phyloP scores from a whole-genome alignment of 2,888 invertebrate genomes.

The Watsonalla binaria region DNA sequence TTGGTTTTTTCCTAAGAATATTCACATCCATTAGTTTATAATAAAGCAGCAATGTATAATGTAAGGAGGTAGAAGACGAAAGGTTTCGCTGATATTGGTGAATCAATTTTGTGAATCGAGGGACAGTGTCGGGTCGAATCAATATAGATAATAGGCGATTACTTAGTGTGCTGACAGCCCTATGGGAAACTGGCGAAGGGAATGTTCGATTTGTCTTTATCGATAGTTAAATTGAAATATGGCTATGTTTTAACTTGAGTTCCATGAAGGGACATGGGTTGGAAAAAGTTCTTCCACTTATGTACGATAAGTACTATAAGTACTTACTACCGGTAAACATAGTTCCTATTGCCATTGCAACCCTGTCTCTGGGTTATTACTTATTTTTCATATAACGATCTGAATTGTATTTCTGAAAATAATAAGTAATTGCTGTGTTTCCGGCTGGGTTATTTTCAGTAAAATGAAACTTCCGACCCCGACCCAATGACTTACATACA shows the following conservation, averaged over 20 bases:
- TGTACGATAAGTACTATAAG: too few species aligned
- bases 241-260: not conserved
- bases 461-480: not conserved
- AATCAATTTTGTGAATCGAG: conserved; percentile 30
- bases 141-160: conserved; percentile 63
- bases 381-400: too few species aligned
- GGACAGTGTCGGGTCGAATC: conserved; percentile 43
- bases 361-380: too few species aligned
- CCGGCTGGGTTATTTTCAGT: too few species aligned
- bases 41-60: conserved; percentile 12
- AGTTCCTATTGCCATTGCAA: too few species aligned
- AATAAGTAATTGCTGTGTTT: too few species aligned
- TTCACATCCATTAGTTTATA: too few species aligned
- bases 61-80: not conserved
- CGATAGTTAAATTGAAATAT: conserved; percentile 9
- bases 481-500: too few species aligned
- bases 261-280: too few species aligned
- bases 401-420: too few species aligned
- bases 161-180: conserved; percentile 60
- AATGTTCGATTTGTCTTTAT: conserved; percentile 4
- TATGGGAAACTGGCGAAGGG: conserved; percentile 38
- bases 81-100: conserved; percentile 4
- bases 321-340: too few species aligned
- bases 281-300: too few species aligned
- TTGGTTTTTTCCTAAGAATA: conserved; percentile 1